Percentiles rank a stretch among this genome's conserved stretches.
Evolutionary conservation across 2,888 invertebrate species (phyloP).

Genomic region (Eupeodes latifasciatus): DNA sequence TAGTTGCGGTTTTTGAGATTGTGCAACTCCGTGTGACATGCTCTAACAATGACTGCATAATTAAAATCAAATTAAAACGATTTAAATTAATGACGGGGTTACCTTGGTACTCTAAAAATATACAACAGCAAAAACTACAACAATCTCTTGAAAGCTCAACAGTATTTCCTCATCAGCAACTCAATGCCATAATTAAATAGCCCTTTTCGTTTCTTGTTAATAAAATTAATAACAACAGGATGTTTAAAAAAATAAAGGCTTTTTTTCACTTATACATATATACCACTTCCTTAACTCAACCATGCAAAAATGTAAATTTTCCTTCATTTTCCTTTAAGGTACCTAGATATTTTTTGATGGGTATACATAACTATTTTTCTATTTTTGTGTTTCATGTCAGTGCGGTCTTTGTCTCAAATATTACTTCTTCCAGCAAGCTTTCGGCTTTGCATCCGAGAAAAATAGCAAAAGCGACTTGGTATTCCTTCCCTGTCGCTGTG

Average conservation of each 20-base stretch:
- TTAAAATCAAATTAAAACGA: too few species aligned
- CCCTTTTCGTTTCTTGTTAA: too few species aligned
- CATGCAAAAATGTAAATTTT: neutral
- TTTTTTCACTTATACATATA: neutral
- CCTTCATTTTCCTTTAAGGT: neutral
- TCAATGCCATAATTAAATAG: too few species aligned
- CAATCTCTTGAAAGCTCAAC: too few species aligned
- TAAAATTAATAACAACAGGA: neutral
- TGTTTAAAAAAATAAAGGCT: neutral
- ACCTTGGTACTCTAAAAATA: too few species aligned
- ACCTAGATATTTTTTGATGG: neutral
- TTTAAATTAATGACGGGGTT: too few species aligned
- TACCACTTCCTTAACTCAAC: neutral
- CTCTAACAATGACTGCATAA: too few species aligned
- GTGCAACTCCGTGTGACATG: too few species aligned
- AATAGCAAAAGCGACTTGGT: slow-evolving; percentile 18
- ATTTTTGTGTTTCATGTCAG: neutral
- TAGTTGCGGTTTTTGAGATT: too few species aligned
- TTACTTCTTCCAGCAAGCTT: neutral
- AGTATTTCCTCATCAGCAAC: too few species aligned
- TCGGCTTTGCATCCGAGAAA: neutral
- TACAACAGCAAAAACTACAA: too few species aligned
- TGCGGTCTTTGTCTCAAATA: slow-evolving; percentile 24
- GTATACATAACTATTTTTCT: neutral
- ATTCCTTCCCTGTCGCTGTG: slow-evolving; percentile 25